phyloP scores from a whole-genome alignment of 2,888 invertebrate genomes.

The Lamproptera curius region DNA sequence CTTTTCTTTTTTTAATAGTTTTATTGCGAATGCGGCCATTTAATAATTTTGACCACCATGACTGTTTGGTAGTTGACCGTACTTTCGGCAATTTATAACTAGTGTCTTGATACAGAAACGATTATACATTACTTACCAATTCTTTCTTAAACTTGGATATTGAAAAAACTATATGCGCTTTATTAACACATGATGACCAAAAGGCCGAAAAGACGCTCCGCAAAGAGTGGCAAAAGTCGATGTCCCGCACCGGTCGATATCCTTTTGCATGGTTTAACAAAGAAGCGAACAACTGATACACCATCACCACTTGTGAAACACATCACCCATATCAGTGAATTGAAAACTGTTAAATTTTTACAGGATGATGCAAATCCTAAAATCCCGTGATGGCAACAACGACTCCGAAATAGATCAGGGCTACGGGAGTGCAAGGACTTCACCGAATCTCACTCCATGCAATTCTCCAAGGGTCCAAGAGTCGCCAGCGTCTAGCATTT shows the following conservation, averaged over 20 bases:
- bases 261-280: conserved; percentile 54
- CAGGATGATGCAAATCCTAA: conserved; percentile 71
- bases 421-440: conserved; percentile 59
- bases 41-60: too few species aligned
- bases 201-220: conserved; percentile 58
- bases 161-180: too few species aligned
- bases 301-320: too few species aligned
- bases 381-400: conserved; percentile 46
- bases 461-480: conserved; percentile 51
- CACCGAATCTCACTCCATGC: conserved; percentile 56
- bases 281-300: conserved; percentile 49
- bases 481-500: conserved; percentile 49
- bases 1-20: too few species aligned
- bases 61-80: too few species aligned
- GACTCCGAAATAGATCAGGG: conserved; percentile 61
- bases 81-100: too few species aligned
- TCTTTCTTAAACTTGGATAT: too few species aligned
- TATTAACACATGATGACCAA: conserved; percentile 45
- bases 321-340: not conserved
- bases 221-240: conserved; percentile 49
- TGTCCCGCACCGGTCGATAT: conserved; percentile 42
- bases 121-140: too few species aligned
- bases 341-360: conserved; percentile 6
- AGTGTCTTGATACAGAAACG: too few species aligned
- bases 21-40: too few species aligned